phyloP scores from a whole-genome alignment of 2,888 invertebrate species.

The Eupithecia tripunctaria region DNA sequence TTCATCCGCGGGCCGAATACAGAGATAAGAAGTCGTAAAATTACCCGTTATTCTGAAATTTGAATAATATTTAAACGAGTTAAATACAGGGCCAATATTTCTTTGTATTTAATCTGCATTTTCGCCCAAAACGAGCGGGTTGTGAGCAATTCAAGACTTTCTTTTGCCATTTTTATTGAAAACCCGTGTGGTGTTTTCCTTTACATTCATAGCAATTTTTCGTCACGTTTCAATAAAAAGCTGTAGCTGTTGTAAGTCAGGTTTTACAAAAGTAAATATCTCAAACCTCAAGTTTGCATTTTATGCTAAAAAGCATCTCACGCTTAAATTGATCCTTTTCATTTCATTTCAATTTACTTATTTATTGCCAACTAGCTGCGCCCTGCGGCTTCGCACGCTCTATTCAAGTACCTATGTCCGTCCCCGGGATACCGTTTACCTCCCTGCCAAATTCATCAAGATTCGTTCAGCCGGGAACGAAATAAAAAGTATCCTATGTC shows the following conservation, averaged over 20 bases:
- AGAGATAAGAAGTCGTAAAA: slow-evolving; percentile 46
- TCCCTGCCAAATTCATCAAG: too few species aligned
- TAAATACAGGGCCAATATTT: slow-evolving; percentile 21
- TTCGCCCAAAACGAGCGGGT: neutral
- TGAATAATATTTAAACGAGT: slow-evolving; percentile 26
- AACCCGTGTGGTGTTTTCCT: neutral
- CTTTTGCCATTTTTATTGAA: neutral
- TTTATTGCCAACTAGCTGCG: too few species aligned
- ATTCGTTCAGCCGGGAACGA: too few species aligned
- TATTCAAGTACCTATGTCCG: too few species aligned
- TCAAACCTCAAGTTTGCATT: neutral
- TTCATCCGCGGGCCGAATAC: slow-evolving; percentile 54
- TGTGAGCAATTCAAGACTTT: neutral
- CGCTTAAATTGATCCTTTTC: neutral
- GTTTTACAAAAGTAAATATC: neutral
- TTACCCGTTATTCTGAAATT: slow-evolving; percentile 33
- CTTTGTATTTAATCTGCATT: neutral
- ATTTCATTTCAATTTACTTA: too few species aligned
- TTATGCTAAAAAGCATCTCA: neutral
- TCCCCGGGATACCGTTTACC: too few species aligned
- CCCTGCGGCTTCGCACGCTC: too few species aligned
- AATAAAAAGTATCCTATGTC: too few species aligned
- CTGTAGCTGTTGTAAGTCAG: neutral
- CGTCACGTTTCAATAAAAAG: neutral
- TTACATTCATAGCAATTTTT: neutral